phyloP scores from a whole-genome alignment of 2,888 invertebrate genomes.

The Pandemis heparana region DNA sequence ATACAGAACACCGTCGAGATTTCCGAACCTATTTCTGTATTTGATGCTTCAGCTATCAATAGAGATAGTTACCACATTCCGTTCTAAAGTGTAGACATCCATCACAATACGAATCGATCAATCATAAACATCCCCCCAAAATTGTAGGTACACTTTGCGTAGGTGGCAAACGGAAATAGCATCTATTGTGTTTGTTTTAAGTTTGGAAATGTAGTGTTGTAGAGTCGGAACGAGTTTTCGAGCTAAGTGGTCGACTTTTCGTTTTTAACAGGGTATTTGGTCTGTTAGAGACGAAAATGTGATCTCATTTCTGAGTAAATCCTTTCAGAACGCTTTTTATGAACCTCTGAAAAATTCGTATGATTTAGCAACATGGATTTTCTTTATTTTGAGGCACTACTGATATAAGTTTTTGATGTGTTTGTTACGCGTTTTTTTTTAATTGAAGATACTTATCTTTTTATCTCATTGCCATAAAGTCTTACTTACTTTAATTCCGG shows the following conservation, averaged over 20 bases:
- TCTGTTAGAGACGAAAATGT: background rate
- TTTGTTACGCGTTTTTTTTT: too few species aligned
- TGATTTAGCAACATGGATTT: background rate
- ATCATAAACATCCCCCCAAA: constrained; percentile 12
- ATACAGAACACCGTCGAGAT: constrained; percentile 1
- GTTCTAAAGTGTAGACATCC: constrained; percentile 23
- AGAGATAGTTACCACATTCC: background rate
- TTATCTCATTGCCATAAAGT: too few species aligned
- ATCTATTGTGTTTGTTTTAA: background rate
- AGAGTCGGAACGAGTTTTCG: background rate
- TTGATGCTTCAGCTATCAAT: background rate
- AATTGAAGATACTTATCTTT: too few species aligned
- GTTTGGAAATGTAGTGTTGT: background rate
- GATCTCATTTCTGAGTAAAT: constrained; percentile 3
- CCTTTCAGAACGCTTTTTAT: background rate
- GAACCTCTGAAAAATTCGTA: background rate
- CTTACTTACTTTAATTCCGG: too few species aligned
- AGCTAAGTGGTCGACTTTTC: background rate
- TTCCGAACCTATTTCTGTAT: constrained; percentile 11
- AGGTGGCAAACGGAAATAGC: background rate
- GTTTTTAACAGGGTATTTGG: background rate
- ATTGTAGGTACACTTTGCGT: background rate
- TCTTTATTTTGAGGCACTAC: too few species aligned
- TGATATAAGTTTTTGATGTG: too few species aligned
- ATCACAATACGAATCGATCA: constrained; percentile 27